Conservation (phyloP, 2,113 vertebrate genomes). For the Falcunculus frontatus region DNA sequence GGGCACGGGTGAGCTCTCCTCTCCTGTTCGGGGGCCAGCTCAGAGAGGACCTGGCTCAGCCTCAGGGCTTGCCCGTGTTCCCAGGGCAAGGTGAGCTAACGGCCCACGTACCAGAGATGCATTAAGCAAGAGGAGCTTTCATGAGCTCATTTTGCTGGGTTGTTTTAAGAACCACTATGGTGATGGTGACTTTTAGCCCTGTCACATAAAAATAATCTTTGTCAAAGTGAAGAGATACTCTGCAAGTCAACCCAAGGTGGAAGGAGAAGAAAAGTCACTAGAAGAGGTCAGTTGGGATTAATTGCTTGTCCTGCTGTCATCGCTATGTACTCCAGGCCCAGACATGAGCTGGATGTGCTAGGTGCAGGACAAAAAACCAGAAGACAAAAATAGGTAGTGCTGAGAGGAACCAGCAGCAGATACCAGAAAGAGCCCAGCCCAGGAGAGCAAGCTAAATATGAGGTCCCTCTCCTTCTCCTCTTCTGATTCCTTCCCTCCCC, state of each 20-base stretch:
- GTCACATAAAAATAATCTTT: neutral
- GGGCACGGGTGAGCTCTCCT: neutral
- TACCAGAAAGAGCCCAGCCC: neutral
- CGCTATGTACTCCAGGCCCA: neutral
- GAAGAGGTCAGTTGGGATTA: neutral
- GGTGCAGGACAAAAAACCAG: neutral
- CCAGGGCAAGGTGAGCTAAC: neutral
- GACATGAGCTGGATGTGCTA: neutral
- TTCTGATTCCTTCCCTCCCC: neutral
- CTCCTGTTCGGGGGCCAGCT: neutral
- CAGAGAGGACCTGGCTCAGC: neutral
- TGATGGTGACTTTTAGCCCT: neutral
- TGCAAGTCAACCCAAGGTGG: neutral
- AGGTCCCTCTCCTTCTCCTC: neutral
- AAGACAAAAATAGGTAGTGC: neutral
- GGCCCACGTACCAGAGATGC: neutral
- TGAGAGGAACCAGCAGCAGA: neutral
- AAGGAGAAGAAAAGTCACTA: neutral
- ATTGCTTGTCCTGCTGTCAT: neutral
- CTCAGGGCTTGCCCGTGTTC: neutral
- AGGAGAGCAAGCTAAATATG: neutral
- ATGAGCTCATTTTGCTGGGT: neutral
- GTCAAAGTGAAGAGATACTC: neutral
- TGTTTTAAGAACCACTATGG: neutral
- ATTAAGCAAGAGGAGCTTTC: neutral